These are phyloP conservation scores for Drosophila pseudoobscura DNA, from an alignment of 1,140 invertebrate species.

Conservation along the genomic window DNA sequence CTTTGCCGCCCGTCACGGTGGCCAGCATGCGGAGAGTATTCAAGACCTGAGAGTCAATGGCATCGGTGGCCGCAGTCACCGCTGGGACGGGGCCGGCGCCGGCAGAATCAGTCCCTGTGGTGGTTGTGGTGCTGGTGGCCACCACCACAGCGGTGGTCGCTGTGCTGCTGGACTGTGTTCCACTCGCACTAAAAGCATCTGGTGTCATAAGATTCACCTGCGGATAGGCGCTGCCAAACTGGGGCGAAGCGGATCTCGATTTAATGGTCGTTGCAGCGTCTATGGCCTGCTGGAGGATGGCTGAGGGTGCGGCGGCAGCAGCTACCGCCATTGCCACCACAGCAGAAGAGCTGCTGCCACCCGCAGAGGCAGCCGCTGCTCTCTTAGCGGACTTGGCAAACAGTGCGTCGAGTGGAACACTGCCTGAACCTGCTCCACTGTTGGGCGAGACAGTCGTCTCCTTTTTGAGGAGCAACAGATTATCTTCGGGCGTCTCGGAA, in stretches of 20 bases:
- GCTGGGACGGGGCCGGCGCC: neutral
- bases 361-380: slow-evolving; percentile 24
- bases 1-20: slow-evolving; percentile 58
- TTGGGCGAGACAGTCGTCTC: slow-evolving; percentile 47
- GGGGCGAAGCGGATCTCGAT: slow-evolving; percentile 65
- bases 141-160: slow-evolving; percentile 45
- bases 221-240: slow-evolving; percentile 83
- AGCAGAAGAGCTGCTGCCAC: slow-evolving; percentile 39
- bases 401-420: slow-evolving; percentile 49
- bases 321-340: slow-evolving; percentile 71
- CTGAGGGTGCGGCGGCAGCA: slow-evolving; percentile 57
- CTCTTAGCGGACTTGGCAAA: slow-evolving; percentile 59
- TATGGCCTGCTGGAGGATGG: slow-evolving; percentile 43
- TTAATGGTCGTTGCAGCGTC: slow-evolving; percentile 20
- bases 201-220: slow-evolving; percentile 89
- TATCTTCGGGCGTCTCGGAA: slow-evolving; percentile 50
- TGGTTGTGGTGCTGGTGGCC: slow-evolving; percentile 27
- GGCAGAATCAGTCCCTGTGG: slow-evolving; percentile 22
- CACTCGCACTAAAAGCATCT: slow-evolving; percentile 91
- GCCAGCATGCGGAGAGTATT: slow-evolving; percentile 80
- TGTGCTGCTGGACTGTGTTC: slow-evolving; percentile 3
- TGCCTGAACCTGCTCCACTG: slow-evolving; percentile 32
- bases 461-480: slow-evolving; percentile 46
- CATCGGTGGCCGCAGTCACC: slow-evolving; percentile 12
- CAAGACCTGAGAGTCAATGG: slow-evolving; percentile 76